These are phyloP conservation scores for Streblospio benedicti DNA, from an alignment of 1,140 invertebrate genomes.

Conservation along the genomic window DNA sequence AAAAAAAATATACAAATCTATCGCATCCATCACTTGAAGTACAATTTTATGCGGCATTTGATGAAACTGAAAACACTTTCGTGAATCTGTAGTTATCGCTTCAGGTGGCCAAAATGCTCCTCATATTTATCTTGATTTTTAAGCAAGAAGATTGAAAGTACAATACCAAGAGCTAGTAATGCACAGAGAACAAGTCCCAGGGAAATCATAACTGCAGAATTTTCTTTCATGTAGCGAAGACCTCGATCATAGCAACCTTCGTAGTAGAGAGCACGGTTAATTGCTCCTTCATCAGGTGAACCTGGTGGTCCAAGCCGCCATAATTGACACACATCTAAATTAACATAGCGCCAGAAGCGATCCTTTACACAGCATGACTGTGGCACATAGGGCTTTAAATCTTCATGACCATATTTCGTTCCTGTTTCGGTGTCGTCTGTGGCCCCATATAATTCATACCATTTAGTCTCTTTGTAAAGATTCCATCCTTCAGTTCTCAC, in stretches of 20 bases:
- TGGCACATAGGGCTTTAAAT: conserved; percentile 15
- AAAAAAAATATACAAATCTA: too few species aligned
- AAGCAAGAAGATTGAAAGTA: too few species aligned
- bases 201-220: conserved; percentile 13
- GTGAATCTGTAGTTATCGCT: too few species aligned
- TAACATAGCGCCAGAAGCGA: conserved; percentile 9
- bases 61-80: too few species aligned
- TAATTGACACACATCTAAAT: conserved; percentile 14
- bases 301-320: conserved; percentile 16
- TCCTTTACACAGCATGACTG: conserved; percentile 17
- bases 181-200: conserved; percentile 8
- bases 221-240: conserved; percentile 7
- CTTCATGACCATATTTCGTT: conserved; percentile 6
- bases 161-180: too few species aligned
- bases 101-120: too few species aligned
- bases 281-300: conserved; percentile 11
- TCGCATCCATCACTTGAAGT: too few species aligned
- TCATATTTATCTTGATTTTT: too few species aligned
- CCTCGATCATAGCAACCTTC: conserved; percentile 16
- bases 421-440: conserved; percentile 1
- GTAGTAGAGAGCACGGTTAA: conserved; percentile 15
- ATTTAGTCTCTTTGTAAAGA: conserved; percentile 15
- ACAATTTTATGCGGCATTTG: too few species aligned
- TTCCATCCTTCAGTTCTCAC: conserved; percentile 15
- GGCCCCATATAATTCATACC: conserved; percentile 15